Conservation (phyloP, 2,113 vertebrate genomes). For the Lota lota region DNA sequence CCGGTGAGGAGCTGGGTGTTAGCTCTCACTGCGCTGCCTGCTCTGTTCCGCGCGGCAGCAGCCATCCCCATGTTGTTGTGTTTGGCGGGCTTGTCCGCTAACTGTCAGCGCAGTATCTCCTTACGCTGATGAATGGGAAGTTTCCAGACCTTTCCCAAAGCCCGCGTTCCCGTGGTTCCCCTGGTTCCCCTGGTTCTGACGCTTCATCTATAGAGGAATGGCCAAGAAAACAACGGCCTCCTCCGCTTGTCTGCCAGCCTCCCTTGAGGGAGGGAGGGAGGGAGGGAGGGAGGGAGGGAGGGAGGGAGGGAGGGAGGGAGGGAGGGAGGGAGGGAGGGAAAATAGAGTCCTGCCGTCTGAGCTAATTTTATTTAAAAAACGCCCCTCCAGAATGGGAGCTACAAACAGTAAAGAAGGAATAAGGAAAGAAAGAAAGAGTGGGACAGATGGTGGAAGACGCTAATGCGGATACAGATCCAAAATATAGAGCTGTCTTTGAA, state of each 20-base stretch:
- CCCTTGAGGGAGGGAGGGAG: conserved; percentile 25
- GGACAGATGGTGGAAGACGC: too few relatives aligned
- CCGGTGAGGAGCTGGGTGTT: conserved; percentile 52
- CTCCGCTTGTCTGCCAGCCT: conserved; percentile 39
- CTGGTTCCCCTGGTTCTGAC: conserved; percentile 44
- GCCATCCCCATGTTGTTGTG: conserved; percentile 66
- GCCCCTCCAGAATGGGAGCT: too few relatives aligned
- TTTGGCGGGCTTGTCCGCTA: conserved; percentile 67
- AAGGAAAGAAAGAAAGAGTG: too few relatives aligned
- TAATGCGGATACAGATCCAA: too few relatives aligned
- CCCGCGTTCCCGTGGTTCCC: conserved; percentile 62
- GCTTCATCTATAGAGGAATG: conserved; percentile 60
- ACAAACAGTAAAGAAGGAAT: too few relatives aligned
- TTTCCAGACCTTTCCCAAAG: conserved; percentile 73
- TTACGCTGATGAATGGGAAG: conserved; percentile 75
- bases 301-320: conserved; percentile 16
- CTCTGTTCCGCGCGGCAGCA: conserved; percentile 37
- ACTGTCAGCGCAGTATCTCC: conserved; percentile 76
- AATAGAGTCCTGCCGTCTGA: too few relatives aligned
- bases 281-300: not conserved
- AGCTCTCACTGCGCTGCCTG: conserved; percentile 54
- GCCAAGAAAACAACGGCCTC: conserved; percentile 57
- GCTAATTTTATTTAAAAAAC: too few relatives aligned
- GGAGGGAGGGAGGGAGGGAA: conserved; percentile 15
- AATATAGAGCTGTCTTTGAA: too few relatives aligned